Evolutionary conservation across 2,113 vertebrate species (phyloP).

Genomic region (Neotoma lepida): DNA sequence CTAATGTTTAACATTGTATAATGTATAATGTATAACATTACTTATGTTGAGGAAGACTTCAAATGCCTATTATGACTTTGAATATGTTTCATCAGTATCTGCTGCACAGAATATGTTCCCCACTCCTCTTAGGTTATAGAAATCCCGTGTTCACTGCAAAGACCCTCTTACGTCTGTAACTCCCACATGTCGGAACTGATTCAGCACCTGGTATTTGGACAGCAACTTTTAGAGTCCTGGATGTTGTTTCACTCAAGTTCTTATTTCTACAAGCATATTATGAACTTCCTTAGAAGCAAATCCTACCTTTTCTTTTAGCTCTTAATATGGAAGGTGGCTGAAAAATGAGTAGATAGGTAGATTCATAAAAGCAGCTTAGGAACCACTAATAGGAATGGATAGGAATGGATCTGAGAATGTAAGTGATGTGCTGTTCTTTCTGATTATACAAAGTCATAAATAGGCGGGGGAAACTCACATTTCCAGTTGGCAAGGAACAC

Average conservation of each 20-base stretch:
- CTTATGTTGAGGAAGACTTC: neutral
- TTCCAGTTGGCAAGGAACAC: slow-evolving; percentile 49
- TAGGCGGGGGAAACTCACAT: slow-evolving; percentile 42
- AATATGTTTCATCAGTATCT: slow-evolving; percentile 33
- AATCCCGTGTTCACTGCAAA: neutral
- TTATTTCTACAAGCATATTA: neutral
- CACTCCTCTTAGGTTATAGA: neutral
- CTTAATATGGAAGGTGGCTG: neutral
- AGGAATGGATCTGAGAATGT: slow-evolving; percentile 41
- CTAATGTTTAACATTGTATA: neutral
- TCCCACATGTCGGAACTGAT: neutral
- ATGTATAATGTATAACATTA: neutral
- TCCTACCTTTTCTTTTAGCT: neutral
- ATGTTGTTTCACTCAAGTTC: slow-evolving; percentile 8
- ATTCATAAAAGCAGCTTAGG: slow-evolving; percentile 43
- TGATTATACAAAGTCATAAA: slow-evolving; percentile 50
- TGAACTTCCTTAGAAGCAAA: slow-evolving; percentile 11
- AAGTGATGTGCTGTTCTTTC: slow-evolving; percentile 12
- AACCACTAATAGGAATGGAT: slow-evolving; percentile 27
- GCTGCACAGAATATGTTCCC: neutral
- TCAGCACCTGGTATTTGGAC: slow-evolving; percentile 45
- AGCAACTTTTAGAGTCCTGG: neutral
- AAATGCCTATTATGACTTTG: neutral
- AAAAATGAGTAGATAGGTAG: neutral
- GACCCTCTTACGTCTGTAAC: neutral